Evolutionary conservation across 2,113 vertebrate species (phyloP), one percentile per base, ranked within the genome.

Genomic region (Forbesichthys papilliferus): DNA sequence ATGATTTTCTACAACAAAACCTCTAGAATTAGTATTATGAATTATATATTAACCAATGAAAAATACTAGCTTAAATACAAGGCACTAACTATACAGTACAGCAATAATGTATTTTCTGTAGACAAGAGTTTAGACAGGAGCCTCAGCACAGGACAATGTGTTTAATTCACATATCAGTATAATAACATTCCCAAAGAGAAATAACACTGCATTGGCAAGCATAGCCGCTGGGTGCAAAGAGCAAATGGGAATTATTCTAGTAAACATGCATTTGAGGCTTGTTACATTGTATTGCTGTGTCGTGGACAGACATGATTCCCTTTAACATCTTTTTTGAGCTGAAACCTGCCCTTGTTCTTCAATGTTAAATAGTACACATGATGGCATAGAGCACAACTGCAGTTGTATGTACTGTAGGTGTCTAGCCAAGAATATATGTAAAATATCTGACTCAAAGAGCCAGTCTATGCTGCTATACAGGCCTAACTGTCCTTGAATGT

Each of bases 1-100:
- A 74, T 73, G 68, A 77, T 74, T 84, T 81, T 80, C 67, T 20
- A 53, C 81, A 68, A 78, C 66, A 77, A 82, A 82, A 67, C 36
- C 47, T 13, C 74, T 68, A 62, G 83, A 86, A 73, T 48, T 79
- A 65, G 67, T 42, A 42, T 27, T 42, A 42, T 2, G 3, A 42
- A 8, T 42, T 0, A 42, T 42, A 42, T 42, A 42, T 42, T 42
- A 42, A 42, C 36, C 36, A 42, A 42, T 42, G 36, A 42, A 42
- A 42, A 42, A 42, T 42, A 42, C 36, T 42, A 42, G 4, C 36
- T 6, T 20, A 20, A 20, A 20, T 20, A 20, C 20, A 20, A 63
- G 65, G 54, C 16, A 3, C 12, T 58, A 55, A 67, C 66, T 53
- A 60, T 13, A 55, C 11, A 48, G 65, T 13, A 55, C 11, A 48